These are phyloP conservation scores for Copidosoma aretas DNA, from an alignment of 2,888 invertebrate species.

Conservation along the genomic window DNA sequence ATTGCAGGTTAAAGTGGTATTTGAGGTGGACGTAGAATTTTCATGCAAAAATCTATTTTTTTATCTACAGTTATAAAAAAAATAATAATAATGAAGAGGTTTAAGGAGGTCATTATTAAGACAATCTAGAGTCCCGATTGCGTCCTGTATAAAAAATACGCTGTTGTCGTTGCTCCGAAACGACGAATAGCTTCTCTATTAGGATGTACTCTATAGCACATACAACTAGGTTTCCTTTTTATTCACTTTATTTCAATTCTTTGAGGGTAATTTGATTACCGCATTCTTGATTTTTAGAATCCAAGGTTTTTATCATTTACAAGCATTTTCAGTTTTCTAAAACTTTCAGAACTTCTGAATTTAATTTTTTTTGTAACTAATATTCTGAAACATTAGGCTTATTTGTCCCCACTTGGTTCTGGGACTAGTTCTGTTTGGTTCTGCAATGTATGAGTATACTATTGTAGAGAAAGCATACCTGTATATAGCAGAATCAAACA, in stretches of 20 bases:
- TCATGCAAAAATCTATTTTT: conserved; percentile 40
- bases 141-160: conserved; percentile 48
- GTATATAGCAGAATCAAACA: too few relatives aligned
- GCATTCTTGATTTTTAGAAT: too few relatives aligned
- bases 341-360: too few relatives aligned
- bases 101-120: conserved; percentile 49
- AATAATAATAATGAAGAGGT: conserved; percentile 9
- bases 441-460: too few relatives aligned
- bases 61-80: conserved; percentile 36
- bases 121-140: conserved; percentile 55
- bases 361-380: too few relatives aligned
- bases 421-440: too few relatives aligned
- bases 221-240: conserved; percentile 9
- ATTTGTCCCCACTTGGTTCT: too few relatives aligned
- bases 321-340: too few relatives aligned
- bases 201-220: conserved; percentile 23
- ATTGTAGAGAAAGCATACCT: too few relatives aligned
- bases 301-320: too few relatives aligned
- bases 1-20: neutral
- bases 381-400: too few relatives aligned
- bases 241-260: neutral
- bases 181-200: conserved; percentile 12
- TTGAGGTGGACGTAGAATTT: conserved; percentile 25
- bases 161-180: conserved; percentile 11
- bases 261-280: too few relatives aligned